These are phyloP conservation scores for Fistularia commersonii DNA, from an alignment of 2,797 vertebrate species.

Conservation along the genomic window DNA sequence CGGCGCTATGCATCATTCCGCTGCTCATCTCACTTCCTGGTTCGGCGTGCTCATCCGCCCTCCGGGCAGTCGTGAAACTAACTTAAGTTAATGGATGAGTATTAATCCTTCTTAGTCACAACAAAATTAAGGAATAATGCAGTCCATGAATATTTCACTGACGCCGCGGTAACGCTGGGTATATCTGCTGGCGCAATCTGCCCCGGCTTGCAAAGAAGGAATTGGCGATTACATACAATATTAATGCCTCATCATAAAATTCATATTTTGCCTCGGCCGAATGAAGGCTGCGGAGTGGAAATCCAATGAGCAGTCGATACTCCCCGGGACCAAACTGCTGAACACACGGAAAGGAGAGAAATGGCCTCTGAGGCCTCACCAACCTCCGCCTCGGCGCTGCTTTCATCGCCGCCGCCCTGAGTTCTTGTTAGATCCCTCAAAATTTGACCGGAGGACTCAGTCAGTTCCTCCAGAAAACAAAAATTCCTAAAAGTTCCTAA, in stretches of 20 bases:
- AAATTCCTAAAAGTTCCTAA: slow-evolving; percentile 77
- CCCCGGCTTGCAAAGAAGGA: slow-evolving; percentile 48
- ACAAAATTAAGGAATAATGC: slow-evolving; percentile 80
- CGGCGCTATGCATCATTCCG: slow-evolving; percentile 68
- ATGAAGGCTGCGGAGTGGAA: slow-evolving; percentile 27
- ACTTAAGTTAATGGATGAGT: slow-evolving; percentile 71
- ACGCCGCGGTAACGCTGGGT: slow-evolving; percentile 51
- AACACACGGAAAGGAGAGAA: slow-evolving; percentile 47
- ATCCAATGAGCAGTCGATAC: slow-evolving; percentile 60
- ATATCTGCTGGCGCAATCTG: slow-evolving; percentile 45
- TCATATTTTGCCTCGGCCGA: slow-evolving; percentile 53
- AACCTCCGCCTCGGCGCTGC: slow-evolving; percentile 24
- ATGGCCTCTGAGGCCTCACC: slow-evolving; percentile 32
- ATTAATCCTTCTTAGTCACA: slow-evolving; percentile 79
- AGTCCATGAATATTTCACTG: slow-evolving; percentile 77
- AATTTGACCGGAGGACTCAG: slow-evolving; percentile 67
- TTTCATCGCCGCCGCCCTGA: slow-evolving; percentile 34
- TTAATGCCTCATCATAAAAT: slow-evolving; percentile 69
- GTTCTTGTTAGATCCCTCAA: slow-evolving; percentile 71
- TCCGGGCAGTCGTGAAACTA: slow-evolving; percentile 64
- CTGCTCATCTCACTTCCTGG: slow-evolving; percentile 68
- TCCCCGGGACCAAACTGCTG: slow-evolving; percentile 53
- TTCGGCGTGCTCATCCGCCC: slow-evolving; percentile 46
- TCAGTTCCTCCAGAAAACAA: slow-evolving; percentile 62
- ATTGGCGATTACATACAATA: slow-evolving; percentile 63